Conservation (phyloP, 2,797 vertebrate genomes). For the Galago senegalensis region DNA sequence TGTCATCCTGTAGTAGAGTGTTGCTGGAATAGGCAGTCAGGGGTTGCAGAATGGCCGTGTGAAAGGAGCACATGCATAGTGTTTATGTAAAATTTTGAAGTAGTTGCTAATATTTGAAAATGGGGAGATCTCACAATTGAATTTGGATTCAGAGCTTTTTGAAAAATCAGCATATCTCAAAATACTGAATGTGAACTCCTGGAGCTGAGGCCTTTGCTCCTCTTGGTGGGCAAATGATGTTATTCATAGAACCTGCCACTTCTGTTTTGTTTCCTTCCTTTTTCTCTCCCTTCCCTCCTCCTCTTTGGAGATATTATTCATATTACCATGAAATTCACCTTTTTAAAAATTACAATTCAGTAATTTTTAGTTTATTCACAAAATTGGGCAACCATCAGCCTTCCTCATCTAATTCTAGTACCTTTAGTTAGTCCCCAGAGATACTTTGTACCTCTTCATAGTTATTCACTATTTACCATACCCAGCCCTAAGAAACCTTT, state of each 20-base stretch:
- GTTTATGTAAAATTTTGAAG: background rate
- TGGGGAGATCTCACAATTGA: background rate
- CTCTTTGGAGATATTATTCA: background rate
- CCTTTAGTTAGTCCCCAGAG: background rate
- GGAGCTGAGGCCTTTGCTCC: background rate
- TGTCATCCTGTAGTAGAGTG: background rate
- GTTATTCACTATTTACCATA: background rate
- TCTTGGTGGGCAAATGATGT: background rate
- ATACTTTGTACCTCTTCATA: background rate
- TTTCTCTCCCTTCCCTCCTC: background rate
- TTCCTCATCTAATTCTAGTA: background rate
- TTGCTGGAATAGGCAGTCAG: background rate
- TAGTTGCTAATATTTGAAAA: conserved; percentile 29
- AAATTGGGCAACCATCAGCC: background rate
- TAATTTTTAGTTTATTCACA: background rate
- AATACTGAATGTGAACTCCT: background rate
- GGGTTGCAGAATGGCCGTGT: background rate
- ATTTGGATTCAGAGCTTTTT: conserved; percentile 3
- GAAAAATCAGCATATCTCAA: background rate
- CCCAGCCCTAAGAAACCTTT: background rate
- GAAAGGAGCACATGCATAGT: background rate
- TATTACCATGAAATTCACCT: background rate
- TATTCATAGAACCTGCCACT: background rate
- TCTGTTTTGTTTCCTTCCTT: background rate
- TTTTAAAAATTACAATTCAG: background rate